Evolutionary conservation across 2,888 invertebrate genomes (phyloP), one percentile per base, ranked within the genome.

Genomic region (Clostera curtula): DNA sequence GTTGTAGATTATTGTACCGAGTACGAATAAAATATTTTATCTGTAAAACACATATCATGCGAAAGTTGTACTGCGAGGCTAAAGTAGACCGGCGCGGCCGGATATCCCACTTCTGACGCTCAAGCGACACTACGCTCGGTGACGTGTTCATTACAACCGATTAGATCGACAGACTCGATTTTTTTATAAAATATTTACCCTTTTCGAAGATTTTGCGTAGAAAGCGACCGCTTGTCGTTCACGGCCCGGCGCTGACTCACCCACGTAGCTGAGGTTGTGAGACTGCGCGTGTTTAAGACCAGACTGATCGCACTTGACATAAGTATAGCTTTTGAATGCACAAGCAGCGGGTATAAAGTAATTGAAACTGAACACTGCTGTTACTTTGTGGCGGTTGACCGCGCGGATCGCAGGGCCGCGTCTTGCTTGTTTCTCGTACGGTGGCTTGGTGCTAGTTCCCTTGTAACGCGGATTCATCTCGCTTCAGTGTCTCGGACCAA

Each of bases 401-500:
- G 64, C 63, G 64, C 55, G 60, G 57, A 69, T n/a, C 65, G 66
- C 57, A n/a, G 43, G 39, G 44, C 51, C 39, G 45, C 33, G 34
- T 31, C 31, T 34, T 13, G 22, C 24, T 17, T 20, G 50, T 61
- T 60, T 61, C 49, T 64, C 62, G 72, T 79, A 71, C 71, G 72
- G 73, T 73, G 77, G 82, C 82, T 82, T 79, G 82, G 79, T 80
- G 82, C 80, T 80, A 77, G 73, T 68, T 69, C 60, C 60, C 55
- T 66, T 58, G 44, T 56, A 68, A 59, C 62, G 71, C 71, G 65
- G 64, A 72, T 65, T 58, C 62, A 61, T 60, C 68, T 75, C 63
- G 82, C 83, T 82, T 82, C 75, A 69, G 75, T 71, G 77, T 80
- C 76, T 82, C 76, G 83, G 83, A 83, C 83, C 83, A 83, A 83